phyloP scores from a whole-genome alignment of 2,888 invertebrate genomes.

The Trissolcus brochymenae region DNA sequence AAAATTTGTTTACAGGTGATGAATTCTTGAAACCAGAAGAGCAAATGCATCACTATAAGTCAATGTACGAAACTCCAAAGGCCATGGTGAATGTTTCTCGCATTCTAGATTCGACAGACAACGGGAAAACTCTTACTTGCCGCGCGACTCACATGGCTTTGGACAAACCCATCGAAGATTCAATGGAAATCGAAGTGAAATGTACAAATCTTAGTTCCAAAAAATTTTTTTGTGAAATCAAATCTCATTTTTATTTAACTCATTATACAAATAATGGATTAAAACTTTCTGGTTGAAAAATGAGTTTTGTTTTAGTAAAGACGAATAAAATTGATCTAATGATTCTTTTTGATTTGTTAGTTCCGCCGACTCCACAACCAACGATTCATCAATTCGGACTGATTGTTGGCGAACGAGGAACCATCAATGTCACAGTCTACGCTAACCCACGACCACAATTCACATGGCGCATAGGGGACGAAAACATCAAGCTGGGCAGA shows the following conservation, averaged over 20 bases:
- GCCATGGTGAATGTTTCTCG: slow-evolving; percentile 83
- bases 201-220: slow-evolving; percentile 75
- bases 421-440: slow-evolving; percentile 84
- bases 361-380: slow-evolving; percentile 80
- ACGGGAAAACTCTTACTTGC: slow-evolving; percentile 82
- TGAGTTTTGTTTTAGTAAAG: no score
- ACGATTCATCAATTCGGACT: slow-evolving; percentile 84
- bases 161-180: slow-evolving; percentile 72
- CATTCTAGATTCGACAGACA: slow-evolving; percentile 81
- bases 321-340: background rate
- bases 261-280: background rate
- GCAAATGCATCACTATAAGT: slow-evolving; percentile 77
- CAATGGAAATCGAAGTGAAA: slow-evolving; percentile 78
- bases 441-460: slow-evolving; percentile 85
- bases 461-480: slow-evolving; percentile 82
- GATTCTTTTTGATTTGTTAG: slow-evolving; percentile 74
- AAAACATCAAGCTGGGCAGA: slow-evolving; percentile 78
- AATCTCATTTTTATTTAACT: background rate
- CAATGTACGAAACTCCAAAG: slow-evolving; percentile 76
- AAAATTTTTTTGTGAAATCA: background rate
- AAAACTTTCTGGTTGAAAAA: background rate
- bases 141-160: slow-evolving; percentile 83
- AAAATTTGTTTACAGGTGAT: slow-evolving; percentile 77
- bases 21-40: slow-evolving; percentile 79
- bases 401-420: slow-evolving; percentile 83